Percentiles rank a stretch among this genome's conserved stretches.
Conservation (phyloP, 37 sponge, comb jelly and placozoan species). For the Mnemiopsis leidyi region DNA sequence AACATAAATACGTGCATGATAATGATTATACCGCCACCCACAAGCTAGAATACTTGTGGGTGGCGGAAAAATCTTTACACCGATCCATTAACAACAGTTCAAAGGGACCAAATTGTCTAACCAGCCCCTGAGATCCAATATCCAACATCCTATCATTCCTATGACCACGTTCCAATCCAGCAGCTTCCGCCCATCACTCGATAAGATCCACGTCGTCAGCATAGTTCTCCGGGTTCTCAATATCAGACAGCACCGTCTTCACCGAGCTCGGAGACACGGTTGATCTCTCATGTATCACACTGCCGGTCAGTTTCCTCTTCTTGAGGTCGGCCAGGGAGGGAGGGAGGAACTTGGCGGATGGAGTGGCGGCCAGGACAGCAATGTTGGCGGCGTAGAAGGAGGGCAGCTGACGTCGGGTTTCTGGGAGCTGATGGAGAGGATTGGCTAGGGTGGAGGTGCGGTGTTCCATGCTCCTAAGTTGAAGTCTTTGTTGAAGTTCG, state of each 20-base stretch:
- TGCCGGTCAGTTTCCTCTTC: conserved; percentile 4
- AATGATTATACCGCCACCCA: too few species aligned
- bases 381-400: conserved; percentile 63
- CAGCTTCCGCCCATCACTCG: neutral
- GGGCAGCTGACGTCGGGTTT: neutral
- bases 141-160: neutral
- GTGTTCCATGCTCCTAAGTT: conserved; percentile 54
- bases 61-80: too few species aligned
- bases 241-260: neutral
- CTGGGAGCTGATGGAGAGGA: conserved; percentile 27
- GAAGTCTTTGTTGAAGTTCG: neutral
- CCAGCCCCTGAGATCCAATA: neutral
- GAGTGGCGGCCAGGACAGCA: conserved; percentile 17
- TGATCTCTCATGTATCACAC: conserved; percentile 17
- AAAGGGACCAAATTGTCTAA: neutral
- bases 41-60: too few species aligned
- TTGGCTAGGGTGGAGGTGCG: neutral
- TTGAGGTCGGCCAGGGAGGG: neutral
- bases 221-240: neutral
- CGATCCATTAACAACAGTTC: too few species aligned
- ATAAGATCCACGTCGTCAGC: neutral
- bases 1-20: too few species aligned
- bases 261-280: conserved; percentile 22
- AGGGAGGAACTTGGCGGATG: conserved; percentile 27
- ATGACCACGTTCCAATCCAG: neutral